Evolutionary conservation across 2,797 vertebrate genomes (phyloP), one percentile per base, ranked within the genome.

Genomic region (Typhlichthys subterraneus): DNA sequence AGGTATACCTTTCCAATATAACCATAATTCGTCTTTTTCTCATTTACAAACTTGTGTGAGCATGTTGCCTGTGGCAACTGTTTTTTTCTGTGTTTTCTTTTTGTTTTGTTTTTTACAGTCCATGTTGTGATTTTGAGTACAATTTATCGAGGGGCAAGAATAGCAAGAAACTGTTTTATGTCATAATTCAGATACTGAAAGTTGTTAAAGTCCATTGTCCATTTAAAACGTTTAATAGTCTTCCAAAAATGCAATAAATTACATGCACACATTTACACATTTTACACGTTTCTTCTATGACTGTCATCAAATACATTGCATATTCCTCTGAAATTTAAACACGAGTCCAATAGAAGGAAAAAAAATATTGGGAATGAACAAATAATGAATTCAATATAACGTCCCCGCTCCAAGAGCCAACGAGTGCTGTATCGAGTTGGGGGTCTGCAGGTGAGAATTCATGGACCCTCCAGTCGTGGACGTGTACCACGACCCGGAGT

Each of bases 211-310:
- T 94, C 92, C 92, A 92, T 90, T 94, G 94, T 96, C 94, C 93
- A 82, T 95, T 92, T 93, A 92, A 91, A 95, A 94, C 82, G 92
- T 93, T 93, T 94, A 93, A 93, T 91, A 89, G 82, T 93, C 93
- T 93, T 95, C 93, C 94, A 95, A 96, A 58, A 96, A 99, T 96
- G 95, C 95, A 99, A 98, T 98, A 98, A 99, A 94, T 98, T 98
- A 98, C 97, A 99, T 98, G 97, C 96, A 98, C 95, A 96, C 96
- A 95, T 95, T 96, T 97, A 98, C 94, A 96, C 94, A 92, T 93
- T 95, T 89, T 93, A 96, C 92, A 93, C 91, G 85, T 91, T 87
- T 94, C 89, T 91, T 93, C 92, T 93, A 93, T 90, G 89, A 94
- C 85, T 93, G 93, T 87, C 91, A 84, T 92, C 88, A 94, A 94